Evolutionary conservation across 1,140 invertebrate genomes (phyloP), one percentile per base, ranked within the genome.

Genomic region (Hypothenemus hampei): DNA sequence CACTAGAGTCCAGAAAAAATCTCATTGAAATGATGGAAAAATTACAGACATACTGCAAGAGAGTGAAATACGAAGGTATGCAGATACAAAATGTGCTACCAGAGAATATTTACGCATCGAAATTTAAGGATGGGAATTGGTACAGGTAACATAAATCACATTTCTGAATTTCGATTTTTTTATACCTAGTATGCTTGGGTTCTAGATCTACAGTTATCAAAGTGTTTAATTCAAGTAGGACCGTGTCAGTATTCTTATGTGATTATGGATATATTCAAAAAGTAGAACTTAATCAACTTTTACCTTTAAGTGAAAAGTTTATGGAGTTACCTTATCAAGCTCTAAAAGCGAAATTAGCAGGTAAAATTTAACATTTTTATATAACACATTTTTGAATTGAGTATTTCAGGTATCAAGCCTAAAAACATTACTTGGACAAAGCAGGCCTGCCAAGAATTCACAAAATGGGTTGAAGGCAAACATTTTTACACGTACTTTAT

Each of bases 291-390:
- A 65, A 67, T 20, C 71, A 75, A 36, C 65, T 80, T 15, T 68
- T 73, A 29, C 72, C 73, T 3, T 61, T 81, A 15, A 64, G 70
- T 19, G 59, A 65, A 10, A 61, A 74, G 26, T 81, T 78, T 51
- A 59, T 74, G 26, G 62, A 70, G 19, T 62, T 81, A 21, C 77
- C 78, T 3, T 78, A 77, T 68, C 79, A 80, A 63, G 79, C 78
- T 3, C 72, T 81, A 20, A 78, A 75, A 56, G 78, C 78, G 4
- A 75, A 71, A 66, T 65, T 81, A 41, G 58, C 64, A 47, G 77
- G 79, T 79, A 67, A 68, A 65, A 65, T 37, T 44, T 24, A 31
- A 31, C 11, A 46, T 10, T n/a, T 46, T 13, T 11, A 8, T 26
- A 7, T 46, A 16, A 29, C 19, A 11, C n/a, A n/a, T n/a, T n/a